Conservation (phyloP, 2,797 vertebrate species). For the Takifugu ocellatus region DNA sequence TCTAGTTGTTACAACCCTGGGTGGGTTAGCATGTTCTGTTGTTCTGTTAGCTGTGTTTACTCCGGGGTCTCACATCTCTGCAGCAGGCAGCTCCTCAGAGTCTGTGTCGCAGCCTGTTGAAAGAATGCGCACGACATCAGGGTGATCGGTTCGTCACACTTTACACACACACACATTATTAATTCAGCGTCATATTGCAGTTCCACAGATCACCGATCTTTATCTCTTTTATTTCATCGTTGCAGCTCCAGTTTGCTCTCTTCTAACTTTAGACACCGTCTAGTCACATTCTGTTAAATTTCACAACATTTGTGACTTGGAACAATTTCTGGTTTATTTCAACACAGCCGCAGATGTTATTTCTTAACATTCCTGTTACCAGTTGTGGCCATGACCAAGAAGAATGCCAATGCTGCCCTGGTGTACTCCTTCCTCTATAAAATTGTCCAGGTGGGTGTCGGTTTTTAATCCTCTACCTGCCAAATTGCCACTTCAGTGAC, state of each 20-base stretch:
- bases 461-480: not conserved
- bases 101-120: slow-evolving; percentile 28
- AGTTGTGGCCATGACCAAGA: slow-evolving; percentile 84
- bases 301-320: too few relatives aligned
- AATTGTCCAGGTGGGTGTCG: slow-evolving; percentile 72
- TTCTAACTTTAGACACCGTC: slow-evolving; percentile 15
- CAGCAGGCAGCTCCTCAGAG: slow-evolving; percentile 11
- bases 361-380: slow-evolving; percentile 58
- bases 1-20: not conserved
- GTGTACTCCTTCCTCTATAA: slow-evolving; percentile 83
- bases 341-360: not conserved
- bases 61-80: slow-evolving; percentile 10
- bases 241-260: slow-evolving; percentile 8
- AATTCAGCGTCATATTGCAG: slow-evolving; percentile 49
- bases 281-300: too few relatives aligned
- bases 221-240: not conserved
- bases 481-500: not conserved
- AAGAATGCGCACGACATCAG: slow-evolving; percentile 26
- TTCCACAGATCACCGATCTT: slow-evolving; percentile 1
- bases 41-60: not conserved
- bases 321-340: too few relatives aligned
- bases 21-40: not conserved
- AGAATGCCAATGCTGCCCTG: slow-evolving; percentile 80
- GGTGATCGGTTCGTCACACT: slow-evolving; percentile 32
- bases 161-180: slow-evolving; percentile 60